A percentile compares a stretch with the other conserved stretches of the same genome.
Conservation (phyloP, 2,113 vertebrate genomes). For the Isichthys henryi region DNA sequence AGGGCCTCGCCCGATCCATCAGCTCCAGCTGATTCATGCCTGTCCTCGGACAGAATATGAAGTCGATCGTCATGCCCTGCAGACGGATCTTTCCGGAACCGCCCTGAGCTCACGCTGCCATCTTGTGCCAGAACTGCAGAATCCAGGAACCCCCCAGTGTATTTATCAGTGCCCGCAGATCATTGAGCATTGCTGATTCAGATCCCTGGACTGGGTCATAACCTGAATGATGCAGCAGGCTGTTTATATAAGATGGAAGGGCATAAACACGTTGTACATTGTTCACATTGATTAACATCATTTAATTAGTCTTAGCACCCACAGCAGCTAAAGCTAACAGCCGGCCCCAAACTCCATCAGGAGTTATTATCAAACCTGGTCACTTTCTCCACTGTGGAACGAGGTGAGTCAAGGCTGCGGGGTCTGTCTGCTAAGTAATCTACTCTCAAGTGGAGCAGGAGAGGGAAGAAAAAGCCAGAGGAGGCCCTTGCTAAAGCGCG, state of each 20-base stretch:
- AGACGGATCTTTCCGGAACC: background rate
- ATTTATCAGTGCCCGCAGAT: background rate
- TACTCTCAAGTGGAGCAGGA: background rate
- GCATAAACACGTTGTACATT: background rate
- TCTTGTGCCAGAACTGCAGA: background rate
- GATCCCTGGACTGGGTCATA: background rate
- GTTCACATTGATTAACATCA: background rate
- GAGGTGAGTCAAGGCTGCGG: background rate
- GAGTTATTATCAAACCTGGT: background rate
- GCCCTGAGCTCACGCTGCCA: background rate
- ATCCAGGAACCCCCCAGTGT: background rate
- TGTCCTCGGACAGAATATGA: background rate
- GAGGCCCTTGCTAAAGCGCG: constrained; percentile 7
- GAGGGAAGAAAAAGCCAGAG: background rate
- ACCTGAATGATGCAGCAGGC: background rate
- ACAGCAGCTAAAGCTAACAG: background rate
- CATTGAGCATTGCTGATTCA: background rate
- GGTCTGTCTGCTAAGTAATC: background rate
- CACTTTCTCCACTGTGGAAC: background rate
- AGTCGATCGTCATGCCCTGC: background rate
- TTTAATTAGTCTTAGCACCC: background rate
- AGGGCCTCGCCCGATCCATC: background rate
- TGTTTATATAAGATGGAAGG: background rate
- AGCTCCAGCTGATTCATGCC: background rate
- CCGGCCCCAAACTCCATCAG: background rate